phyloP scores from a whole-genome alignment of 2,888 invertebrate species.

The Pterobdella sp. region DNA sequence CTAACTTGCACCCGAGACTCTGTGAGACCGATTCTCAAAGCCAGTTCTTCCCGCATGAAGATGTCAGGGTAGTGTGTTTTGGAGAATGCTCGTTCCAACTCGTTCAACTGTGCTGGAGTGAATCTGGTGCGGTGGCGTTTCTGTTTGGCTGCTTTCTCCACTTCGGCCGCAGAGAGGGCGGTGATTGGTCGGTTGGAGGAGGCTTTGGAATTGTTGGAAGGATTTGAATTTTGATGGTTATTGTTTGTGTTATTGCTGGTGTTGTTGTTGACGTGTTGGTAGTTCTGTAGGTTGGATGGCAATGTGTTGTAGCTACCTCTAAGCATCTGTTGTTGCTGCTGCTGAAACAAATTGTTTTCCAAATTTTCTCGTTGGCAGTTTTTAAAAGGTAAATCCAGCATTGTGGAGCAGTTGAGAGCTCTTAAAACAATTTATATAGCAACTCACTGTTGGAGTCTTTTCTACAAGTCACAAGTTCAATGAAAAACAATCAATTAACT shows the following conservation, averaged over 20 bases:
- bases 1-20: constrained; percentile 92
- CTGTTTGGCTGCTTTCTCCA: constrained; percentile 70
- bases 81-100: constrained; percentile 87
- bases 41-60: constrained; percentile 94
- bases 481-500: too few species aligned
- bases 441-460: too few species aligned
- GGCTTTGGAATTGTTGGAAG: constrained; percentile 17
- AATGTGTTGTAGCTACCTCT: not conserved
- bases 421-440: not conserved
- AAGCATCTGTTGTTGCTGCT: constrained; percentile 21
- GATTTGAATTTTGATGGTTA: not conserved
- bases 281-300: not conserved
- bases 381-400: constrained; percentile 26
- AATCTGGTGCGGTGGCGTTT: constrained; percentile 91
- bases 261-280: constrained; percentile 17
- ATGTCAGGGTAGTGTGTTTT: constrained; percentile 96
- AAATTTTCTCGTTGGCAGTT: constrained; percentile 16
- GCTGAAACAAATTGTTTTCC: constrained; percentile 8
- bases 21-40: constrained; percentile 88
- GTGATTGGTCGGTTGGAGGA: constrained; percentile 6
- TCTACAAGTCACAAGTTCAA: too few species aligned
- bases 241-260: not conserved
- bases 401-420: not conserved
- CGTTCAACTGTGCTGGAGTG: constrained; percentile 91
- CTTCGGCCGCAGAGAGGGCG: not conserved